Evolutionary conservation across 2,797 vertebrate genomes (phyloP).

Genomic region (Epinephelus malabaricus): DNA sequence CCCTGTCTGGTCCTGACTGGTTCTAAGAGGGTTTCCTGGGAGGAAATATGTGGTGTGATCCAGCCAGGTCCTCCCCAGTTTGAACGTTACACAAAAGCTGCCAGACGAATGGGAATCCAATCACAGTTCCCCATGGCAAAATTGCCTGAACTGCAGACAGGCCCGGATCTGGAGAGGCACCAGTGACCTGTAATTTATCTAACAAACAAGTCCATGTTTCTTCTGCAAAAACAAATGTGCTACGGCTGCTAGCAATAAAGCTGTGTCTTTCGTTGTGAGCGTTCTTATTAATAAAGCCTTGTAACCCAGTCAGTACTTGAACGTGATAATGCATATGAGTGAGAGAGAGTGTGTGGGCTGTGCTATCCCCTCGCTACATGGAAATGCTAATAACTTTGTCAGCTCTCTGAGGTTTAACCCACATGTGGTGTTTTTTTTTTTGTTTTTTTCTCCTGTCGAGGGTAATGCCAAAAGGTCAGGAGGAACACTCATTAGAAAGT

Average conservation of each 20-base stretch:
- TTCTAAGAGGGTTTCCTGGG: slow-evolving; percentile 63
- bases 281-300: slow-evolving; percentile 39
- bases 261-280: slow-evolving; percentile 19
- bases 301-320: slow-evolving; percentile 53
- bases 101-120: slow-evolving; percentile 76
- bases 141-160: slow-evolving; percentile 57
- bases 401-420: slow-evolving; percentile 72
- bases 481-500: slow-evolving; percentile 76
- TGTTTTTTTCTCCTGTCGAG: slow-evolving; percentile 50
- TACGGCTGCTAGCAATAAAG: slow-evolving; percentile 12
- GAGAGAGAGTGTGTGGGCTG: slow-evolving; percentile 58
- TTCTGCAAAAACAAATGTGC: slow-evolving; percentile 7
- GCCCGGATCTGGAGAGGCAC: slow-evolving; percentile 32
- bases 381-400: slow-evolving; percentile 79
- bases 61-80: slow-evolving; percentile 65
- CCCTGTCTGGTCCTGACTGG: slow-evolving; percentile 45
- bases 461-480: slow-evolving; percentile 64
- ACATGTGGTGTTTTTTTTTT: slow-evolving; percentile 64
- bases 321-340: slow-evolving; percentile 74
- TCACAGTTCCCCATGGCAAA: slow-evolving; percentile 66
- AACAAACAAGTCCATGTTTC: slow-evolving; percentile 44
- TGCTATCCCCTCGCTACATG: slow-evolving; percentile 63
- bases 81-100: slow-evolving; percentile 70
- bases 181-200: slow-evolving; percentile 47
- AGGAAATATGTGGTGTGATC: slow-evolving; percentile 74